Conservation (phyloP, 1,140 invertebrate genomes). For the Helicorthomorpha holstii region DNA sequence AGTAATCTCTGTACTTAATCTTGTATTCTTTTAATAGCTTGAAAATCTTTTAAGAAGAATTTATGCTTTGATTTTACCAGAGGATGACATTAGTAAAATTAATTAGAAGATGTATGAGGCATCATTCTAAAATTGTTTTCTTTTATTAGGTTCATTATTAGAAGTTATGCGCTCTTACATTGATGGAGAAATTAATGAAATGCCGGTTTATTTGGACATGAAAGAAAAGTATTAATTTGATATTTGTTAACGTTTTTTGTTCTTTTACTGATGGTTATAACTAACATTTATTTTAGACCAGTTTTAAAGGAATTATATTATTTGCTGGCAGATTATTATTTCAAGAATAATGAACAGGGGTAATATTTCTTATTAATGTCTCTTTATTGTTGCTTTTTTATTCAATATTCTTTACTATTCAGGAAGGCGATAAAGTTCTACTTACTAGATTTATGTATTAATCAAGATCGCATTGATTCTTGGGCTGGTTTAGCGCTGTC, state of each 20-base stretch:
- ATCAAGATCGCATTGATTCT: constrained; percentile 62
- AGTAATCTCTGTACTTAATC: not conserved
- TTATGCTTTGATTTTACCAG: constrained; percentile 43
- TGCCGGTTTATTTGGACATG: not conserved
- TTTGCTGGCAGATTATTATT: constrained; percentile 76
- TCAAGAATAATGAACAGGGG: constrained; percentile 62
- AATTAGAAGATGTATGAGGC: too few relatives aligned
- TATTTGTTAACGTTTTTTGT: not conserved
- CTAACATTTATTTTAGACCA: constrained; percentile 4
- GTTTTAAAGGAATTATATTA: constrained; percentile 56
- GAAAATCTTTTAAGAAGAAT: constrained; percentile 61
- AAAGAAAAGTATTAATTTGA: not conserved
- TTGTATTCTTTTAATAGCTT: constrained; percentile 14
- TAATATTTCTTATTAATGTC: constrained; percentile 16
- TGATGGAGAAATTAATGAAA: constrained; percentile 14
- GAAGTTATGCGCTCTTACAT: constrained; percentile 15
- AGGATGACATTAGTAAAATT: not conserved
- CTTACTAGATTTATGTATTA: constrained; percentile 58
- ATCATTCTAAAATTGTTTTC: too few relatives aligned
- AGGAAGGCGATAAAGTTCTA: constrained; percentile 63
- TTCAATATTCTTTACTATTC: constrained; percentile 5
- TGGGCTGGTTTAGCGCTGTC: constrained; percentile 80
- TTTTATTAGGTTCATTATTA: too few relatives aligned
- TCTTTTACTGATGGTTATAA: not conserved
- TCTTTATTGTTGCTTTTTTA: not conserved